Percentiles rank a stretch among this genome's conserved stretches.
Conservation (phyloP, 1,140 invertebrate species). For the Pteromalus puparum region DNA sequence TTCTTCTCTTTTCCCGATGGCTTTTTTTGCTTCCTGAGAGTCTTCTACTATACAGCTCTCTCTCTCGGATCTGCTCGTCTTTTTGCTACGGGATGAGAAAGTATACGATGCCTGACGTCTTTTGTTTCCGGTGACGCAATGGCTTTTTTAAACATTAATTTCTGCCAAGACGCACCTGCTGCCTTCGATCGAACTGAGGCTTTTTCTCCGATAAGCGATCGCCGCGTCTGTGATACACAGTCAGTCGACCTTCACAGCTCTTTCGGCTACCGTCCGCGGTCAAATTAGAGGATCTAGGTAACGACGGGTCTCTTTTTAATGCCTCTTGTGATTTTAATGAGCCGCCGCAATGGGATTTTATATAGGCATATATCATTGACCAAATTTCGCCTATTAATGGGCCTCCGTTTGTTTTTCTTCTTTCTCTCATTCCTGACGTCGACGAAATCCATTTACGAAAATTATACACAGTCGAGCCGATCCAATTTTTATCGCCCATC, state of each 20-base stretch:
- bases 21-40: neutral
- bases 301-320: slow-evolving; percentile 30
- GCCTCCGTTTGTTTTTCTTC: slow-evolving; percentile 1
- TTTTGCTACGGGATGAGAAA: neutral
- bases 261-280: slow-evolving; percentile 21
- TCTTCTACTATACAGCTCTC: no score
- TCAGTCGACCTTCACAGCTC: neutral
- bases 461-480: neutral
- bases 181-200: no score
- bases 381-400: slow-evolving; percentile 12
- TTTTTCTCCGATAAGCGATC: no score
- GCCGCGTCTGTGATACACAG: no score
- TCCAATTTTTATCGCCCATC: slow-evolving; percentile 1
- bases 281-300: slow-evolving; percentile 35
- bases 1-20: neutral
- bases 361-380: neutral
- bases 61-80: neutral
- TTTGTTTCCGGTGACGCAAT: neutral
- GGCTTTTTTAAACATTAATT: neutral
- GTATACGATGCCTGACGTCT: neutral
- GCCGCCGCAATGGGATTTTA: neutral
- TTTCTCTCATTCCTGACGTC: neutral
- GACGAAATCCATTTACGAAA: neutral
- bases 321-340: slow-evolving; percentile 12
- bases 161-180: no score